Percentiles rank a stretch among this genome's conserved stretches.
phyloP scores from a whole-genome alignment of 2,113 vertebrate species.

The Muntiacus muntjak region DNA sequence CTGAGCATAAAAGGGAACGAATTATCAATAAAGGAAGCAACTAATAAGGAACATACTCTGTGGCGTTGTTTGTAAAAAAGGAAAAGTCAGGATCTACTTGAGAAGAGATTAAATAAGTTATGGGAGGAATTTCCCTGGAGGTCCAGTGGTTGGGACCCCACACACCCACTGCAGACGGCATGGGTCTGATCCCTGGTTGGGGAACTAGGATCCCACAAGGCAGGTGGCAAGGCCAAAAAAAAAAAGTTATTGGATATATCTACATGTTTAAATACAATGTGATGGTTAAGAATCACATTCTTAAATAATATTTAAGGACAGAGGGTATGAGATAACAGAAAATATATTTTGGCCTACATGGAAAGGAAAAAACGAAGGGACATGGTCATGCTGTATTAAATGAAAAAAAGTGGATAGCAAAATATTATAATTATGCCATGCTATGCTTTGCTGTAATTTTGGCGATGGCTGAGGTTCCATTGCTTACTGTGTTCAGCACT shows the following conservation, averaged over 20 bases:
- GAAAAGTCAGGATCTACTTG: neutral
- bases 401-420: neutral
- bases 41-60: neutral
- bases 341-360: neutral
- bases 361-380: neutral
- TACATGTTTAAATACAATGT: neutral
- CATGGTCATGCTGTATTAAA: neutral
- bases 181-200: neutral
- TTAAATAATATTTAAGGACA: neutral
- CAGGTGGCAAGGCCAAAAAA: neutral
- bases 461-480: fast-evolving
- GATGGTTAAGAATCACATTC: neutral
- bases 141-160: neutral
- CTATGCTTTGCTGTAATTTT: neutral
- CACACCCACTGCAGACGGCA: neutral
- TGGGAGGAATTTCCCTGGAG: neutral
- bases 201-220: neutral
- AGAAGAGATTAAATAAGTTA: neutral
- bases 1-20: neutral
- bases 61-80: neutral
- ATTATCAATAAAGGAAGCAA: neutral
- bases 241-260: neutral
- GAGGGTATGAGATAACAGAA: neutral
- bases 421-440: neutral
- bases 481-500: neutral